Evolutionary conservation across 1,140 invertebrate genomes (phyloP).

Genomic region (Planococcus citri): DNA sequence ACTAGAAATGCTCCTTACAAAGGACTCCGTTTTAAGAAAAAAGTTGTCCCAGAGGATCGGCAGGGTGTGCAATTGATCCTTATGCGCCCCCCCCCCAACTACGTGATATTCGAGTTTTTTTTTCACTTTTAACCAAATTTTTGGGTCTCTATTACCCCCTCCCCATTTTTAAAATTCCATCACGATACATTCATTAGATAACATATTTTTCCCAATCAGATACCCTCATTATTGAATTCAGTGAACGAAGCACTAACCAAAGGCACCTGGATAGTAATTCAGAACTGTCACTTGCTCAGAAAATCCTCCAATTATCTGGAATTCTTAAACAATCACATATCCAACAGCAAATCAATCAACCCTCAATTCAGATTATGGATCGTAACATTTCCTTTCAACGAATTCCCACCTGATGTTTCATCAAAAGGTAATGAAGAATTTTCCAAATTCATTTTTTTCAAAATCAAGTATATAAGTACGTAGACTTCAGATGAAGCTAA

Average conservation of each 20-base stretch:
- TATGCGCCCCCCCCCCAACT: no score
- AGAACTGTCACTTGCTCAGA: neutral
- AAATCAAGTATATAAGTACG: no score
- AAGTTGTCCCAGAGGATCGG: no score
- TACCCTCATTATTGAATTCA: neutral
- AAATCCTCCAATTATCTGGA: neutral
- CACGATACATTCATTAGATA: no score
- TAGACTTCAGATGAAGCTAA: no score
- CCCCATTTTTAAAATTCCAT: neutral
- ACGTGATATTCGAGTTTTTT: no score
- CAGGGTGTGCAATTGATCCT: no score
- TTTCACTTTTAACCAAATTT: no score
- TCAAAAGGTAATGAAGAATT: slow-evolving; percentile 4
- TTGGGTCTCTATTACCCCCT: neutral
- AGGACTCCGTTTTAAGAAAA: no score
- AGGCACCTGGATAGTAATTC: neutral
- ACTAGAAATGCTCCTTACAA: no score
- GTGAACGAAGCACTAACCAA: neutral
- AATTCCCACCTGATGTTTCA: neutral
- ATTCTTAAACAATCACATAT: neutral
- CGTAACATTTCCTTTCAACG: neutral
- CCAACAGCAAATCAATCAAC: neutral
- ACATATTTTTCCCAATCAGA: no score
- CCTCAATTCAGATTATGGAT: slow-evolving; percentile 9
- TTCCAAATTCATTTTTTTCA: neutral